These are phyloP conservation scores for Ips typographus DNA, from an alignment of 1,140 invertebrate genomes.

Conservation along the genomic window DNA sequence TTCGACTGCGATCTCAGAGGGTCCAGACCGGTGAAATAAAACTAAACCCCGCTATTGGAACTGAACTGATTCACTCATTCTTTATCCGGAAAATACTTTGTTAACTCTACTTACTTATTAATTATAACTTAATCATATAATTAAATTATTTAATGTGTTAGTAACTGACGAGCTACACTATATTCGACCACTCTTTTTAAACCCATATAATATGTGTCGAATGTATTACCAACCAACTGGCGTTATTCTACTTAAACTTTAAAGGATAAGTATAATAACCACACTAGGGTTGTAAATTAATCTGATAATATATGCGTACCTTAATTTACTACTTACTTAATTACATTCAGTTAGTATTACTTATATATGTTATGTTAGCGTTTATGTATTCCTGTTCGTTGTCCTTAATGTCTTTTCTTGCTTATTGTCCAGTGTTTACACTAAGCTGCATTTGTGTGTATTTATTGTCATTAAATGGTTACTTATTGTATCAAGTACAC, in stretches of 20 bases:
- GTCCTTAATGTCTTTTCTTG: slow-evolving; percentile 45
- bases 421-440: slow-evolving; percentile 53
- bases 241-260: background rate
- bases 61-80: slow-evolving; percentile 47
- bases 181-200: slow-evolving; percentile 28
- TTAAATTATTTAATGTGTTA: slow-evolving; percentile 34
- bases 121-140: slow-evolving; percentile 2
- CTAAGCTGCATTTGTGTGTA: slow-evolving; percentile 52
- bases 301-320: background rate
- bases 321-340: slow-evolving; percentile 26
- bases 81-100: slow-evolving; percentile 33
- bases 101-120: slow-evolving; percentile 30
- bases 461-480: slow-evolving; percentile 53
- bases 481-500: slow-evolving; percentile 50
- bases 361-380: slow-evolving; percentile 41
- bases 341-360: slow-evolving; percentile 41
- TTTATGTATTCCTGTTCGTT: slow-evolving; percentile 48
- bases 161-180: slow-evolving; percentile 32
- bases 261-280: too few relatives aligned
- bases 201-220: slow-evolving; percentile 7
- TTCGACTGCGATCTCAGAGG: slow-evolving; percentile 37
- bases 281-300: too few relatives aligned
- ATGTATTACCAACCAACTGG: slow-evolving; percentile 4
- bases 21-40: slow-evolving; percentile 37
- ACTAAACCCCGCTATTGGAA: slow-evolving; percentile 42